Conservation (phyloP, 2,797 vertebrate genomes). For the Gymnocypris eckloni region DNA sequence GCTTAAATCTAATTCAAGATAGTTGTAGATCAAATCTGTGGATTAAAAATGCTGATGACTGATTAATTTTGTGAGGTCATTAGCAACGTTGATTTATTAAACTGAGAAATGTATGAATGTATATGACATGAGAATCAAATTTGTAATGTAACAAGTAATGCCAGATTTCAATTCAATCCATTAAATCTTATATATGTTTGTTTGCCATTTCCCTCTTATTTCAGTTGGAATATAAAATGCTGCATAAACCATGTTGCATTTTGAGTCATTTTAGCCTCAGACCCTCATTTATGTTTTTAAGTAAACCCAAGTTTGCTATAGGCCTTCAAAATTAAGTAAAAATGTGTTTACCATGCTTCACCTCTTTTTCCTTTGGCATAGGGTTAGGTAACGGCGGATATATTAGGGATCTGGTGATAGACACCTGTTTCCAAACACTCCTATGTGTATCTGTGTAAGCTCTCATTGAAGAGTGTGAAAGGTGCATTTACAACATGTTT, state of each 20-base stretch:
- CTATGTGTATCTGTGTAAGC: background rate
- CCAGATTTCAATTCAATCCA: background rate
- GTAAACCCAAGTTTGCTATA: background rate
- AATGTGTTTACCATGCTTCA: background rate
- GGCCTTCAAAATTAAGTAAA: background rate
- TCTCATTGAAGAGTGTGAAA: background rate
- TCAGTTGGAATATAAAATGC: background rate
- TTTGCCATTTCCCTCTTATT: background rate
- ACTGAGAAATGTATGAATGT: background rate
- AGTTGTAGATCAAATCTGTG: background rate
- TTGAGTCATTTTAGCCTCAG: background rate
- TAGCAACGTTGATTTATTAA: background rate
- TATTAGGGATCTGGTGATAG: background rate
- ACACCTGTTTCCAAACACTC: background rate
- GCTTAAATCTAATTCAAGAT: background rate
- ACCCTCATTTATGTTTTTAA: background rate
- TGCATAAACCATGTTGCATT: background rate
- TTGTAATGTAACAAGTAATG: background rate
- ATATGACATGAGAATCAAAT: background rate
- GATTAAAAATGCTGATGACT: constrained; percentile 7
- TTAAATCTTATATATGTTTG: background rate
- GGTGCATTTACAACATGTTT: background rate
- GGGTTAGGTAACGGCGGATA: background rate
- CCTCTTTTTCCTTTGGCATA: background rate
- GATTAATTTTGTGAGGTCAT: background rate